phyloP scores from a whole-genome alignment of 2,113 vertebrate species.

The Lepus americanus region DNA sequence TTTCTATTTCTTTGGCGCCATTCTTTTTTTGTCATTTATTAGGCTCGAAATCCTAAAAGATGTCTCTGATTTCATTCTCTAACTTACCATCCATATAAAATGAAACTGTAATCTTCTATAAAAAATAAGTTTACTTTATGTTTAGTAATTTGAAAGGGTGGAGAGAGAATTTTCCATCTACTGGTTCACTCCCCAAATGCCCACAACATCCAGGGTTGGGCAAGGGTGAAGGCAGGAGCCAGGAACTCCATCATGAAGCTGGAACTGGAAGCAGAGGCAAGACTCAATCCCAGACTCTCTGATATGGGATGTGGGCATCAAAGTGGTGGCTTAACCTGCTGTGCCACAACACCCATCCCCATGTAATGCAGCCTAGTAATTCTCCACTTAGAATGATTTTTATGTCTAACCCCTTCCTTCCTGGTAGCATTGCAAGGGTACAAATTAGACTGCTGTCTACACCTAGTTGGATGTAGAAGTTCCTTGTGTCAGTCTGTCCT shows the following conservation, averaged over 20 bases:
- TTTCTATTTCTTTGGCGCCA: background rate
- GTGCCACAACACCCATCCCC: too few relatives aligned
- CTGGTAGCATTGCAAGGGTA: background rate
- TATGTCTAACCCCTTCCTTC: background rate
- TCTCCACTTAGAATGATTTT: background rate
- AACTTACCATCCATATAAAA: background rate
- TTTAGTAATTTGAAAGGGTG: too few relatives aligned
- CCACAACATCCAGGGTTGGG: too few relatives aligned
- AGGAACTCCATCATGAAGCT: too few relatives aligned
- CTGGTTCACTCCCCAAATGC: too few relatives aligned
- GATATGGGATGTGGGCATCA: too few relatives aligned
- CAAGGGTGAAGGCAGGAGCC: too few relatives aligned
- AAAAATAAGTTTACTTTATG: too few relatives aligned
- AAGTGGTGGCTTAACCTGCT: too few relatives aligned
- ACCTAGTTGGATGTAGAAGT: background rate
- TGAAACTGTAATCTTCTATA: background rate
- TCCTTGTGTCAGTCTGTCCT: background rate
- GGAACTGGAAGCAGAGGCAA: too few relatives aligned
- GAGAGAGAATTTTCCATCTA: too few relatives aligned
- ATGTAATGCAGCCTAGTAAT: background rate
- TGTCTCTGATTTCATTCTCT: background rate
- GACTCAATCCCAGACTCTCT: too few relatives aligned
- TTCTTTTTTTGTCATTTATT: background rate
- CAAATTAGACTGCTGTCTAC: background rate
- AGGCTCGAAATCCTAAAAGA: background rate